phyloP scores from a whole-genome alignment of 2,113 vertebrate species.

The Dromas ardeola region DNA sequence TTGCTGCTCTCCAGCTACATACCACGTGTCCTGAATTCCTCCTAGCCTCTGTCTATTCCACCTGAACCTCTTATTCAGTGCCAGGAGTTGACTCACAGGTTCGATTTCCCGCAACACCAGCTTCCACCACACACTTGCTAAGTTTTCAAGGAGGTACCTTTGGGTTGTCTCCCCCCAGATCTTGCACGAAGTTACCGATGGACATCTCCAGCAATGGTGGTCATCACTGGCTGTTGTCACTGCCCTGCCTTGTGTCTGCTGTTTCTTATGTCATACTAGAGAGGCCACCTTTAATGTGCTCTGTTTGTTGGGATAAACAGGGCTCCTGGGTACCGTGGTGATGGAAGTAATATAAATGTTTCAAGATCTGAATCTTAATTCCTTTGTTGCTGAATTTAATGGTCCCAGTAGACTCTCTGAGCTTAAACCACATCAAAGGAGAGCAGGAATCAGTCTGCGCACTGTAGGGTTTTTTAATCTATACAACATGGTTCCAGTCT shows the following conservation, averaged over 20 bases:
- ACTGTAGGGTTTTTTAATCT: background rate
- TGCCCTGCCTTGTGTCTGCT: background rate
- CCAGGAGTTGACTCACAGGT: background rate
- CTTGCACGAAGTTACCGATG: fast-evolving
- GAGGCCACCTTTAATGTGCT: background rate
- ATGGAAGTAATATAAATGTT: background rate
- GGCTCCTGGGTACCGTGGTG: background rate
- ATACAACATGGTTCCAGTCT: background rate
- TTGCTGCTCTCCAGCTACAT: background rate
- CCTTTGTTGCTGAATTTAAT: background rate
- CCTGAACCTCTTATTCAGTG: background rate
- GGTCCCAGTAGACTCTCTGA: background rate
- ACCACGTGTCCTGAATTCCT: background rate
- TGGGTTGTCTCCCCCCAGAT: background rate
- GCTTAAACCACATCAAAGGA: background rate
- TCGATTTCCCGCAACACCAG: fast-evolving
- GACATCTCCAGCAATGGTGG: fast-evolving
- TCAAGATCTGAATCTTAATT: background rate
- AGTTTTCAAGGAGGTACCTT: background rate
- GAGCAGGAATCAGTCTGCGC: background rate
- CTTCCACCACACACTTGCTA: background rate
- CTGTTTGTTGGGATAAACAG: background rate
- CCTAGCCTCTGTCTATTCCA: background rate
- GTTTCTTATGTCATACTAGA: background rate
- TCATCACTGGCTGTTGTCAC: background rate